Conservation (phyloP, 2,113 vertebrate genomes). For the Hemiprocne comata region DNA sequence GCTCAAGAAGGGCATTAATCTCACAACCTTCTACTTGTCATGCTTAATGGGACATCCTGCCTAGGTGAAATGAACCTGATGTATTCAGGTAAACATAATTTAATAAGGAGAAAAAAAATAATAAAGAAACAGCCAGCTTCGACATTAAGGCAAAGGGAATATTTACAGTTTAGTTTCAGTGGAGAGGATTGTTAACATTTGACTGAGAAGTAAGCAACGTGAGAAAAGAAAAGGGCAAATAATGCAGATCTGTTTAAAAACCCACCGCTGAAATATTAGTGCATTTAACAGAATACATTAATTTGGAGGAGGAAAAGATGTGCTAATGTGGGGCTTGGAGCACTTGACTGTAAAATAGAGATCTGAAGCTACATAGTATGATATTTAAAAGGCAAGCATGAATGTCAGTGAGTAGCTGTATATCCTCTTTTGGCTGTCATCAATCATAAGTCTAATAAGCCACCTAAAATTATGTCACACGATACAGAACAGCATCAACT, state of each 20-base stretch:
- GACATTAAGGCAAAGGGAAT: slow-evolving; percentile 25
- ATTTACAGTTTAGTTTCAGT: slow-evolving; percentile 52
- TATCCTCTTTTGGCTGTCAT: slow-evolving; percentile 77
- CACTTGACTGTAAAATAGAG: slow-evolving; percentile 74
- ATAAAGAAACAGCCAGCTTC: slow-evolving; percentile 57
- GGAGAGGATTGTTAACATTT: not conserved
- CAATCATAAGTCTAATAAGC: slow-evolving; percentile 81
- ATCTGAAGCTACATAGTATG: slow-evolving; percentile 56
- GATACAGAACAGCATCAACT: not conserved
- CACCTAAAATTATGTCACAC: slow-evolving; percentile 76
- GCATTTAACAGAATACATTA: not conserved
- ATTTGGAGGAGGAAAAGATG: slow-evolving; percentile 27
- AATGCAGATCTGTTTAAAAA: slow-evolving; percentile 3
- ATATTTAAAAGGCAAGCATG: slow-evolving; percentile 79
- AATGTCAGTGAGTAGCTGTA: slow-evolving; percentile 78
- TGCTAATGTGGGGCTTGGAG: slow-evolving; percentile 44
- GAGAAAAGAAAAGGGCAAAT: not conserved
- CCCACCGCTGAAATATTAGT: not conserved
- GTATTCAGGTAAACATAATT: slow-evolving; percentile 86
- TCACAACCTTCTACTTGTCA: slow-evolving; percentile 81
- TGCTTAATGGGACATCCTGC: slow-evolving; percentile 85
- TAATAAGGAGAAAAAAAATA: slow-evolving; percentile 73
- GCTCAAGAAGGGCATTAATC: slow-evolving; percentile 84
- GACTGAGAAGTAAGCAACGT: not conserved
- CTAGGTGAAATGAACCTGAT: slow-evolving; percentile 84